Percentiles rank a stretch among this genome's conserved stretches.
Conservation (phyloP, 2,888 invertebrate species). For the Stratiomys singularior region DNA sequence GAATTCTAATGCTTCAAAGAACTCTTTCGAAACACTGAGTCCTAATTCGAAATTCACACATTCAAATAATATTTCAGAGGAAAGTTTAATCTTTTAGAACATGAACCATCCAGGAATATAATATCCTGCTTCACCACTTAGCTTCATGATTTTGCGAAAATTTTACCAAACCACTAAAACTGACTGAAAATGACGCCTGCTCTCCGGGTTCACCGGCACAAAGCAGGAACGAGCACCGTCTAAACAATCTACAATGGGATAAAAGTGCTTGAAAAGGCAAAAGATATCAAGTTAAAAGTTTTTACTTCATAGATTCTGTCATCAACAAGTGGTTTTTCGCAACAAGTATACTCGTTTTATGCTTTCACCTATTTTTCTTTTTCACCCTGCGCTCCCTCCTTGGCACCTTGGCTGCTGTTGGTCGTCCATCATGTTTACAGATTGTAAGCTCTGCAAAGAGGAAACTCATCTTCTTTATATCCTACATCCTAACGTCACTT, state of each 20-base stretch:
- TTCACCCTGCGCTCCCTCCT: background rate
- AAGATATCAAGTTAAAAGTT: constrained; percentile 5
- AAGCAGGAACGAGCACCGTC: background rate
- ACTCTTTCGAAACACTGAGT: background rate
- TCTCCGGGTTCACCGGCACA: background rate
- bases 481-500: background rate
- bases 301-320: constrained; percentile 14
- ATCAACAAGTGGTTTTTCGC: constrained; percentile 25
- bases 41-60: background rate
- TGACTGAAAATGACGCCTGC: background rate
- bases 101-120: background rate
- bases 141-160: background rate
- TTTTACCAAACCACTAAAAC: background rate
- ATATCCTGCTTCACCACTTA: background rate
- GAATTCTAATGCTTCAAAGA: too few species aligned
- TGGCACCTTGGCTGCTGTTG: background rate
- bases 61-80: background rate
- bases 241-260: background rate
- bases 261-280: constrained; percentile 8
- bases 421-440: background rate
- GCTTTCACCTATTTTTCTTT: background rate
- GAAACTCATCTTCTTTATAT: background rate
- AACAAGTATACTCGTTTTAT: background rate
- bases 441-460: background rate
- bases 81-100: background rate